phyloP scores from a whole-genome alignment of 92 coral and sea anemone genomes.

The Blastomussa wellsi region DNA sequence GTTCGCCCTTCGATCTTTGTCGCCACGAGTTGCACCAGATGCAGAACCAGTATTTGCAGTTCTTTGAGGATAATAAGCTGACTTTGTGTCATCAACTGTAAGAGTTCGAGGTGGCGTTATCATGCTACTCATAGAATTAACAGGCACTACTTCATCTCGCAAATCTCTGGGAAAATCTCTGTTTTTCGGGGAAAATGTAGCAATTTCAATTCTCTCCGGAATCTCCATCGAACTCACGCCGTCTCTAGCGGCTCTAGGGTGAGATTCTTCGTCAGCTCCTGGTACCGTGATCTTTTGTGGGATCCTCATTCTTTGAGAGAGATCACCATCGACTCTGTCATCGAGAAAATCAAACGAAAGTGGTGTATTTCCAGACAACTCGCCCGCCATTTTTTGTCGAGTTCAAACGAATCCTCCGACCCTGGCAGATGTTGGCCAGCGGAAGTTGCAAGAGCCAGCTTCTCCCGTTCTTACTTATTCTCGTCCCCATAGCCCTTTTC shows the following conservation, averaged over 20 bases:
- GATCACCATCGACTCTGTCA: slow-evolving; percentile 58
- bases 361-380: slow-evolving; percentile 28
- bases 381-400: slow-evolving; percentile 43
- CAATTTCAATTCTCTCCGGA: slow-evolving; percentile 86
- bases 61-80: slow-evolving; percentile 81
- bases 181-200: slow-evolving; percentile 51
- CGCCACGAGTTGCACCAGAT: not conserved
- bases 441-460: not conserved
- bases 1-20: not conserved
- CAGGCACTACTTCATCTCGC: slow-evolving; percentile 68
- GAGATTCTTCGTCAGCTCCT: slow-evolving; percentile 48
- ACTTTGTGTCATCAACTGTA: slow-evolving; percentile 89
- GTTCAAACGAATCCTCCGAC: not conserved
- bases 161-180: slow-evolving; percentile 70
- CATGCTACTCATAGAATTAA: slow-evolving; percentile 84
- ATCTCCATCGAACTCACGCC: slow-evolving; percentile 72
- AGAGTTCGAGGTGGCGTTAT: slow-evolving; percentile 91
- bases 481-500: not conserved
- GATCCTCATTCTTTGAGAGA: slow-evolving; percentile 71
- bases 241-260: slow-evolving; percentile 12
- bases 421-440: slow-evolving; percentile 8
- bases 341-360: slow-evolving; percentile 68
- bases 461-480: not conserved
- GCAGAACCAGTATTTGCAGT: slow-evolving; percentile 28
- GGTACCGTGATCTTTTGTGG: slow-evolving; percentile 85